A percentile compares a stretch with the other conserved stretches of the same genome.
These are phyloP conservation scores for Eumeta japonica DNA, from an alignment of 1,140 invertebrate species.

Conservation along the genomic window DNA sequence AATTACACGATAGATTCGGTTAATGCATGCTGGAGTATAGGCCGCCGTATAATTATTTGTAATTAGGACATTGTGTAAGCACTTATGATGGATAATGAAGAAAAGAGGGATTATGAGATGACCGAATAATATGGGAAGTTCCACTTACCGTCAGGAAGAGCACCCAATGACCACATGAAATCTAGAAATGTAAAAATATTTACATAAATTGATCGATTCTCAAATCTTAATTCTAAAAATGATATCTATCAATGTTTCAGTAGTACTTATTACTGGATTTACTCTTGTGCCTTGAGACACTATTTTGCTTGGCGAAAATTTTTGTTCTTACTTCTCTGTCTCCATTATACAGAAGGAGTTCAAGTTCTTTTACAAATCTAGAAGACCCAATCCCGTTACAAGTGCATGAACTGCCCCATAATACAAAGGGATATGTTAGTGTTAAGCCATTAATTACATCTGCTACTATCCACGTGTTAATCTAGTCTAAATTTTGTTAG, in stretches of 20 bases:
- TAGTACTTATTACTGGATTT: conserved; percentile 25
- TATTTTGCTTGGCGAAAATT: conserved; percentile 53
- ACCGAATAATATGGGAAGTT: conserved; percentile 31
- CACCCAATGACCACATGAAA: conserved; percentile 97
- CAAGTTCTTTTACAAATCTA: too few relatives aligned
- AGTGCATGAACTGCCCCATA: too few relatives aligned
- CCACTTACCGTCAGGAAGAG: conserved; percentile 91
- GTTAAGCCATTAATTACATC: conserved; percentile 25
- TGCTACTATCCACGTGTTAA: conserved; percentile 47
- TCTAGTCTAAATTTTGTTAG: conserved; percentile 55
- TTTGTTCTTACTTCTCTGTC: conserved; percentile 13
- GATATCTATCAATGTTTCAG: conserved; percentile 23
- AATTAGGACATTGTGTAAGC: too few relatives aligned
- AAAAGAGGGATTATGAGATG: too few relatives aligned
- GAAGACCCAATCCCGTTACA: too few relatives aligned
- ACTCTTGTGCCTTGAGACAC: conserved; percentile 53
- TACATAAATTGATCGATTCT: conserved; percentile 56
- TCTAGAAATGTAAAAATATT: conserved; percentile 82
- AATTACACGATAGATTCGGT: too few relatives aligned
- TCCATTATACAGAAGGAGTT: neutral
- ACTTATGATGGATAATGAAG: too few relatives aligned
- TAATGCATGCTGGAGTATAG: too few relatives aligned
- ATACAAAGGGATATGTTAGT: conserved; percentile 50
- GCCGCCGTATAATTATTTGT: too few relatives aligned
- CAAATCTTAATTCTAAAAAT: conserved; percentile 41